Base-by-base conservation (phyloP, 2,888 invertebrate species). In the Ormyrus labotus region DNA sequence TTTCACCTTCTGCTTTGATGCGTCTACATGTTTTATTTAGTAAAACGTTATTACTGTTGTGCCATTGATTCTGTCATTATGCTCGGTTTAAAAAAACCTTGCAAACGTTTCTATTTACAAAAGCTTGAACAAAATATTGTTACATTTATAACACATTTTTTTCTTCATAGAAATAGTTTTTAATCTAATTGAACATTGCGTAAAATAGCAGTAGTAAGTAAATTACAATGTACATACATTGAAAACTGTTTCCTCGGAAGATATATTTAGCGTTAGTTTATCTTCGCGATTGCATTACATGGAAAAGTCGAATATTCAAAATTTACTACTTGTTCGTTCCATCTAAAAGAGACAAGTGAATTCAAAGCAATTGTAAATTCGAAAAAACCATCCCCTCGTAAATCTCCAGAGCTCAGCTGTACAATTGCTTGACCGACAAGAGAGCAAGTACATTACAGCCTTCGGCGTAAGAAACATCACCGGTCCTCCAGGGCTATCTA, bases 111-210 rank as follows among this genome's bases (percentile, higher is more conserved):
- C 58, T 19, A 48, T 13, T 19, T n/a, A 45, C 53, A 19, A 78
- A 64, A 71, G 19, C 57, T 77, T 55, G 34, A 65, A 71, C 51
- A 45, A 57, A 77, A 10, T 60, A 51, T 45, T 51, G 58, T 50
- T 65, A 71, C 13, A 65, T 57, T 75, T 63, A 51, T 63, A 69
- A 69, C 57, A 68, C 34, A 77, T 63, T 60, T 70, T 70, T 70
- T 63, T 34, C 34, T 34, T 34, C 34, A 19, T 57, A 65, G 57
- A 64, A 65, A 71, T 45, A 58, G 6, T 51, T 58, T 58, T 50
- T 13, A 51, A 47, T 69, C 47, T 65, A 57, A 47, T 71, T 19
- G 53, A 70, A 58, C 71, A 8, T 45, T 9, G 47, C 65, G 48
- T 51, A 65, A 78, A 65, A 78, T n/a, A 53, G 19, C 11, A 61